Evolutionary conservation across 1,140 invertebrate species (phyloP), one percentile per base, ranked within the genome.

Genomic region (Drosophila paulistorum): DNA sequence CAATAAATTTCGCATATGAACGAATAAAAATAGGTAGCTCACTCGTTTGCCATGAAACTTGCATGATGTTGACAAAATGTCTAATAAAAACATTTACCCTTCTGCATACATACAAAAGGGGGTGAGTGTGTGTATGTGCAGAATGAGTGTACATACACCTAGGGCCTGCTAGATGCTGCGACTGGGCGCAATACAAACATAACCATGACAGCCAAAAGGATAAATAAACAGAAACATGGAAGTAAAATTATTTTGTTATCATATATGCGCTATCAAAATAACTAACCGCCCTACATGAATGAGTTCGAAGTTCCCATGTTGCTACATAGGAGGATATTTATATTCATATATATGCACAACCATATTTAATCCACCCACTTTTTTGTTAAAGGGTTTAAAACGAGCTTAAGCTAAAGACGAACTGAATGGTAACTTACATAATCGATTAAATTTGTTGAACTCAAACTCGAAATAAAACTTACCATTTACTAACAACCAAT

Each of bases 161-260:
- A 10, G 30, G n/a, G 13, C 48, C n/a, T 26, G 4, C n/a, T 26
- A 4, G 7, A 41, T 42, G 11, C 45, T 48, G 45, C 7, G 20
- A 51, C 45, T 51, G 45, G 17, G 20, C 23, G 59, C 20, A 72
- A 72, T 48, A 51, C 68, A 79, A 72, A 68, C 67, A 68, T 13
- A 48, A 23, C 10, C 33, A 57, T 20, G 55, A 68, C 14, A 54
- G 77, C 81, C 82, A 55, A 63, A 68, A 68, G 73, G 70, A 77
- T 74, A 74, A 70, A 74, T 65, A 78, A 89, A 80, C 81, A 84
- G 84, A 81, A 79, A 64, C 65, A 71, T 57, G 58, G 74, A 51
- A 67, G 65, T 30, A 45, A 78, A 84, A 78, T 78, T 78, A 89
- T 89, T 81, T 81, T 89, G 80, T 81, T 89, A 75, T 80, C 71